These are phyloP conservation scores for Prionailurus bengalensis DNA, from an alignment of 2,113 vertebrate genomes.

Conservation along the genomic window DNA sequence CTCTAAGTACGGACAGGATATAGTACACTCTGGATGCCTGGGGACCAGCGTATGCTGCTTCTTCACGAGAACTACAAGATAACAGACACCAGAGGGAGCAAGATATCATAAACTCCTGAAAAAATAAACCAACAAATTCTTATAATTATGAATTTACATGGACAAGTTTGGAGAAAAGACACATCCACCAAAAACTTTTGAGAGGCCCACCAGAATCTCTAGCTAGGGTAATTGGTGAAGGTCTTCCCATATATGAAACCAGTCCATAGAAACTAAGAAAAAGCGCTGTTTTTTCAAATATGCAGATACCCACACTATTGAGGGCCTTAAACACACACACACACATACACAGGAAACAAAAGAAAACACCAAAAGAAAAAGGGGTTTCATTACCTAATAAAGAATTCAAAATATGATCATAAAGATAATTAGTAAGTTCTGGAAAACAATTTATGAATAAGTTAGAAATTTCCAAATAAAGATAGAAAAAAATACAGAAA, in stretches of 20 bases:
- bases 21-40: background rate
- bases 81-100: background rate
- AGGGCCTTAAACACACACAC: background rate
- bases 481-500: background rate
- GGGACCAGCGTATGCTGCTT: background rate
- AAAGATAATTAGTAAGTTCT: background rate
- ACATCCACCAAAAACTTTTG: background rate
- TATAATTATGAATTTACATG: background rate
- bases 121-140: background rate
- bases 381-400: background rate
- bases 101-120: background rate
- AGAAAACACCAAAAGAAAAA: background rate
- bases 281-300: background rate
- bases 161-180: background rate
- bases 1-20: background rate
- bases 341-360: background rate
- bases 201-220: background rate
- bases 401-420: background rate
- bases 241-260: background rate
- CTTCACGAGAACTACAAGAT: background rate
- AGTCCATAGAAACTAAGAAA: background rate
- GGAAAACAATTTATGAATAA: background rate
- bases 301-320: background rate
- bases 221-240: background rate
- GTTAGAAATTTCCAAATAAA: background rate